Evolutionary conservation across 2,113 vertebrate genomes (phyloP).

Genomic region (Salvator merianae): DNA sequence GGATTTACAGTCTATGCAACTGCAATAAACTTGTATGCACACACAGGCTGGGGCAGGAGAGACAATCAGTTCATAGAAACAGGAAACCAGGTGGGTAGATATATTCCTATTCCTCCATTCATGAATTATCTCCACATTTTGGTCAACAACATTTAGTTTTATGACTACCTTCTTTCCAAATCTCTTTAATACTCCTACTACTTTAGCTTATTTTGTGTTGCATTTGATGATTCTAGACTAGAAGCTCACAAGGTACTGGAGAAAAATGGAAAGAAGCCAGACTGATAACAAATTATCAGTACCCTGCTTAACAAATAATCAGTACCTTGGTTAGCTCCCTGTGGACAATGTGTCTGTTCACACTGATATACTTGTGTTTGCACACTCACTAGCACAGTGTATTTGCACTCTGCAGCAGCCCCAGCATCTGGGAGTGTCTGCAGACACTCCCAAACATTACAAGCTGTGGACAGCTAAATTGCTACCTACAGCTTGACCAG

Average conservation of each 20-base stretch:
- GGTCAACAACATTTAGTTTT: background rate
- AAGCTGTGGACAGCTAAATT: too few species aligned
- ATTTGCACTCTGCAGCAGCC: too few species aligned
- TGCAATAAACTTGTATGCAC: background rate
- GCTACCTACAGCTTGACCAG: too few species aligned
- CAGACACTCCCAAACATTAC: too few species aligned
- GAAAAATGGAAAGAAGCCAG: background rate
- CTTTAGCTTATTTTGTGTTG: too few species aligned
- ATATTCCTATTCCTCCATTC: too few species aligned
- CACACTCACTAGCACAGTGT: too few species aligned
- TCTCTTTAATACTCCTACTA: too few species aligned
- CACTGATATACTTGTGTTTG: too few species aligned
- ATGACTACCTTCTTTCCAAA: background rate
- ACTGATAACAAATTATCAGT: background rate
- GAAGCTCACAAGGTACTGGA: background rate
- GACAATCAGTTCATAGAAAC: background rate
- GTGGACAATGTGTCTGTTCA: background rate
- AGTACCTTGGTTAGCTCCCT: background rate
- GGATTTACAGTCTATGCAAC: background rate
- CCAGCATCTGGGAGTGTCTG: too few species aligned
- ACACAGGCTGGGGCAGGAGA: background rate
- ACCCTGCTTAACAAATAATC: background rate
- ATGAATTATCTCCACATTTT: background rate
- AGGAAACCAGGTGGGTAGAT: background rate
- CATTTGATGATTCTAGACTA: too few species aligned